These are phyloP conservation scores for Diaperis boleti DNA, from an alignment of 2,888 invertebrate genomes.

Conservation along the genomic window DNA sequence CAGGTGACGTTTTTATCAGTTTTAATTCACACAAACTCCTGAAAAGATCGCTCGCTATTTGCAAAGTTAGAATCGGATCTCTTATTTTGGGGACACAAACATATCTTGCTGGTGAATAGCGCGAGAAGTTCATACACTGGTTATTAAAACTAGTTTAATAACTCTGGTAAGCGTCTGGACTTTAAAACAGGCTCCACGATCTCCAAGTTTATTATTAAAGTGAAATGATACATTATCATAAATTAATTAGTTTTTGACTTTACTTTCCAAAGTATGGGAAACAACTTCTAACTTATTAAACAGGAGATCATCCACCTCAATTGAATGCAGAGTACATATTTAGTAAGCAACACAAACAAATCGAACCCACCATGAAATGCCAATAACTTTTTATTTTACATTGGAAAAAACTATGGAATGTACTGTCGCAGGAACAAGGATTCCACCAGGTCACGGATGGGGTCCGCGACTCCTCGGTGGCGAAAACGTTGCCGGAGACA, in stretches of 20 bases:
- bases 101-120: conserved; percentile 13
- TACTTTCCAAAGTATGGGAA: background rate
- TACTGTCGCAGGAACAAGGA: no score
- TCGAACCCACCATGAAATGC: no score
- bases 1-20: background rate
- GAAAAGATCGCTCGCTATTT: background rate
- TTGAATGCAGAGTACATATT: no score
- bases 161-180: conserved; percentile 17
- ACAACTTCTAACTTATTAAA: no score
- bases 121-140: conserved; percentile 10
- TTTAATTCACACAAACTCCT: background rate
- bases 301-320: no score
- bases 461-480: no score
- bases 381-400: no score
- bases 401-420: no score
- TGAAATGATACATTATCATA: conserved; percentile 1
- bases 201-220: conserved; percentile 5
- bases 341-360: no score
- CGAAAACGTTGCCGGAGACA: no score
- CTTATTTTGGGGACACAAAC: background rate
- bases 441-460: no score
- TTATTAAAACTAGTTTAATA: conserved; percentile 15
- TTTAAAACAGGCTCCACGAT: background rate
- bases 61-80: conserved; percentile 7
- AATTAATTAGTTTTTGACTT: conserved; percentile 13